A percentile compares a stretch with the other conserved stretches of the same genome.
Conservation (phyloP, 2,113 vertebrate genomes). For the Puntigrus tetrazona region DNA sequence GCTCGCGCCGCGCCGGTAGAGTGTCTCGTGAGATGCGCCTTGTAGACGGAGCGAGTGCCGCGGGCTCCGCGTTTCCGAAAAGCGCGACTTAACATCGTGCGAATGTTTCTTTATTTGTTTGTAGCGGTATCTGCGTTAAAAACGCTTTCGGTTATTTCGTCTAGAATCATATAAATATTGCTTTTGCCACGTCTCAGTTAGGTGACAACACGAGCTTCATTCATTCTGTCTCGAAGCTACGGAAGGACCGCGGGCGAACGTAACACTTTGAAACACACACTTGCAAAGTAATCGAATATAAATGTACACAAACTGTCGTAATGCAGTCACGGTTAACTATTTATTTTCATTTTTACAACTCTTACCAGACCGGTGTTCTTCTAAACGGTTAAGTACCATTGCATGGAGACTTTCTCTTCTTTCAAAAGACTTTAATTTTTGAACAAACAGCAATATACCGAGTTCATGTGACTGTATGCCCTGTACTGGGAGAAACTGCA, state of each 20-base stretch:
- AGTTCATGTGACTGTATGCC: neutral
- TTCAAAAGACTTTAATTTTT: slow-evolving; percentile 10
- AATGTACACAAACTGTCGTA: neutral
- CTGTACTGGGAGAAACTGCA: neutral
- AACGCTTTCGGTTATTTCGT: neutral
- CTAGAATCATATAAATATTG: neutral
- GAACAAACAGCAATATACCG: neutral
- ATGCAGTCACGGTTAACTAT: neutral
- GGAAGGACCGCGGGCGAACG: neutral
- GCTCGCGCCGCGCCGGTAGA: slow-evolving; percentile 18
- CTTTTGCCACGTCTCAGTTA: neutral
- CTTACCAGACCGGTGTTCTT: neutral
- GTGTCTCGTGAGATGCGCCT: slow-evolving; percentile 24
- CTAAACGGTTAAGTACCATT: neutral
- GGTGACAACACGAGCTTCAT: slow-evolving; percentile 1
- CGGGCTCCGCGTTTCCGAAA: slow-evolving; percentile 7
- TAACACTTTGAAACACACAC: neutral
- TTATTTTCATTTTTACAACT: neutral
- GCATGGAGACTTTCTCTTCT: neutral
- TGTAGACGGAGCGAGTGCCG: neutral
- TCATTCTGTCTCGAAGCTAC: neutral
- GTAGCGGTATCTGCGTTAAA: neutral
- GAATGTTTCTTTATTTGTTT: neutral
- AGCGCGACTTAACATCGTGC: neutral
- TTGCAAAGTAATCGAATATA: neutral